Conservation (phyloP, 2,888 invertebrate genomes). For the Beris chalybata region DNA sequence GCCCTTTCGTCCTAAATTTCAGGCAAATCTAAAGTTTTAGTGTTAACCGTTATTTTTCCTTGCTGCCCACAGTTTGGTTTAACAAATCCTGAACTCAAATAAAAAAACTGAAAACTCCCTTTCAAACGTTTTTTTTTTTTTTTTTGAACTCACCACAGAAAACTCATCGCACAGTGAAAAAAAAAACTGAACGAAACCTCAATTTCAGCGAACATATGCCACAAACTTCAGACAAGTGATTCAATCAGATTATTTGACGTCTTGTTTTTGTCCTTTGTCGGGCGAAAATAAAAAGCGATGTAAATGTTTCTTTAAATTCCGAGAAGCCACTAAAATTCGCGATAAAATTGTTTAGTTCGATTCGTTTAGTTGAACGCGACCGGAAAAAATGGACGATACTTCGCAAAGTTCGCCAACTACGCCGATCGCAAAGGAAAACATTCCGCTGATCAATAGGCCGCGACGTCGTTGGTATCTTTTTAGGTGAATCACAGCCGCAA, state of each 20-base stretch:
- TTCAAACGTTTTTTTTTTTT: too few relatives aligned
- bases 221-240: too few relatives aligned
- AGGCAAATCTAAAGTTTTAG: not conserved
- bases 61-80: too few relatives aligned
- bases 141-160: not conserved
- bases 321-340: not conserved
- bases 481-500: constrained; percentile 57
- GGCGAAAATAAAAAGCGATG: not conserved
- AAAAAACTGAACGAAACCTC: constrained; percentile 3
- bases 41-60: not conserved
- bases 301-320: constrained; percentile 1
- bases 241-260: constrained; percentile 10
- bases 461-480: constrained; percentile 63
- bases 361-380: not conserved
- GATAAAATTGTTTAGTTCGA: not conserved
- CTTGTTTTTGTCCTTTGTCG: constrained; percentile 18
- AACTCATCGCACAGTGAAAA: not conserved
- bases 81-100: too few relatives aligned
- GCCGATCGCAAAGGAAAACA: constrained; percentile 66
- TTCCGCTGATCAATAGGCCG: constrained; percentile 69
- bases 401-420: constrained; percentile 59
- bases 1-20: not conserved
- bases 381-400: constrained; percentile 53
- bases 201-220: not conserved
- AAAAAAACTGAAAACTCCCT: too few relatives aligned